phyloP scores from a whole-genome alignment of 2,797 vertebrate species.

The Poeciliopsis paucimaculata region DNA sequence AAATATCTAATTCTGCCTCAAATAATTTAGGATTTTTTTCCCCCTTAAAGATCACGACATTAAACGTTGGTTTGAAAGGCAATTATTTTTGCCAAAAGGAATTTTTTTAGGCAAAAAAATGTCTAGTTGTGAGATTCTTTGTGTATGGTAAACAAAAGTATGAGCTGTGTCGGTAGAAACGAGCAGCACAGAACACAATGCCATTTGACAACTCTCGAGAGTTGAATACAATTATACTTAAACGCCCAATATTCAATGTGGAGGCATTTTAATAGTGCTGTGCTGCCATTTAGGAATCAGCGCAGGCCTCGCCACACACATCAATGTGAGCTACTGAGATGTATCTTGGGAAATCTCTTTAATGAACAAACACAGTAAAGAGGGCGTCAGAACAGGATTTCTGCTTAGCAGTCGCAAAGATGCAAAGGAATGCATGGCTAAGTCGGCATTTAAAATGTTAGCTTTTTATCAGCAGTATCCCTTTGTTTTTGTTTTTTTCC shows the following conservation, averaged over 20 bases:
- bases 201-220: conserved; percentile 26
- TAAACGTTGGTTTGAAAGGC: conserved; percentile 42
- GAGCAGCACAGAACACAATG: background rate
- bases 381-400: conserved; percentile 33
- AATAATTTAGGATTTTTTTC: conserved; percentile 44
- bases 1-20: conserved; percentile 22
- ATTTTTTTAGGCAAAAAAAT: background rate
- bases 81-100: conserved; percentile 4
- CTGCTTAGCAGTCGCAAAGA: conserved; percentile 59
- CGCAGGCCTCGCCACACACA: conserved; percentile 16
- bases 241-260: conserved; percentile 30
- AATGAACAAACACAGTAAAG: conserved; percentile 54
- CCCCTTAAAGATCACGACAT: conserved; percentile 26
- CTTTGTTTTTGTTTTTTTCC: conserved; percentile 26
- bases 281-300: conserved; percentile 52
- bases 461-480: conserved; percentile 57
- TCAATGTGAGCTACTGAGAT: conserved; percentile 56
- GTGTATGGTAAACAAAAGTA: conserved; percentile 5
- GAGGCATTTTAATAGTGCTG: conserved; percentile 54
- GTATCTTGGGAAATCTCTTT: conserved; percentile 75
- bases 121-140: conserved; percentile 10
- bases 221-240: conserved; percentile 24
- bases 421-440: conserved; percentile 38
- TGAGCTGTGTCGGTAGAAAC: conserved; percentile 7
- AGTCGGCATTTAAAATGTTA: conserved; percentile 51